phyloP scores from a whole-genome alignment of 2,113 vertebrate species.

The Platysternon megacephalum region DNA sequence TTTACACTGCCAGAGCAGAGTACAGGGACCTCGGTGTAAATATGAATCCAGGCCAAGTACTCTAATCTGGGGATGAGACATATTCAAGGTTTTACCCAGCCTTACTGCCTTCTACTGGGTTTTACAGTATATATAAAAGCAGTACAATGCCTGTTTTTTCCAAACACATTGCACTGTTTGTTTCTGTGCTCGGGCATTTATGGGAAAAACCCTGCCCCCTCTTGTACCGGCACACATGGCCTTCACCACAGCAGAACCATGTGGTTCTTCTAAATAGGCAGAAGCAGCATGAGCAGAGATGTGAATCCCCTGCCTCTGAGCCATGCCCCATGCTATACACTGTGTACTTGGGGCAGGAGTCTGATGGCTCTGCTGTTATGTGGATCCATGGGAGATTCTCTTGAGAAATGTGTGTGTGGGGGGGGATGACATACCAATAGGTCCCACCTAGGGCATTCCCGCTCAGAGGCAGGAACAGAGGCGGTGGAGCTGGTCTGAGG shows the following conservation, averaged over 20 bases:
- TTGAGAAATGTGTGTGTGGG: neutral
- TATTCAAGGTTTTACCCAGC: neutral
- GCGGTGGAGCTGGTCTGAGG: neutral
- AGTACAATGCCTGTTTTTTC: neutral
- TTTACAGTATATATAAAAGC: neutral
- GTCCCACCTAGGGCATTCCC: neutral
- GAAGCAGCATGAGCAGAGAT: neutral
- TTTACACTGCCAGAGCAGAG: neutral
- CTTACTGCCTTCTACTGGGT: neutral
- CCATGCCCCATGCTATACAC: neutral
- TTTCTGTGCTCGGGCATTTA: neutral
- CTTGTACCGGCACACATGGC: neutral
- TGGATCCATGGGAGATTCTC: neutral
- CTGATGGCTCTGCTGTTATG: neutral
- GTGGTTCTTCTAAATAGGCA: neutral
- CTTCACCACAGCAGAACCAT: neutral
- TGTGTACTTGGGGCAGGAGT: neutral
- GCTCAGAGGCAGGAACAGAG: neutral
- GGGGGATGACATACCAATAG: neutral
- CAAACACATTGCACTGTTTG: neutral
- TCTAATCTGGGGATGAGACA: neutral
- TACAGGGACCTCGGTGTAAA: neutral
- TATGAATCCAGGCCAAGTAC: neutral
- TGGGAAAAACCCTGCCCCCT: neutral
- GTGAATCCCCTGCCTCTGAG: neutral